A percentile compares a stretch with the other conserved stretches of the same genome.
phyloP scores from a whole-genome alignment of 2,797 vertebrate species.

The Sebastes matsubarae region DNA sequence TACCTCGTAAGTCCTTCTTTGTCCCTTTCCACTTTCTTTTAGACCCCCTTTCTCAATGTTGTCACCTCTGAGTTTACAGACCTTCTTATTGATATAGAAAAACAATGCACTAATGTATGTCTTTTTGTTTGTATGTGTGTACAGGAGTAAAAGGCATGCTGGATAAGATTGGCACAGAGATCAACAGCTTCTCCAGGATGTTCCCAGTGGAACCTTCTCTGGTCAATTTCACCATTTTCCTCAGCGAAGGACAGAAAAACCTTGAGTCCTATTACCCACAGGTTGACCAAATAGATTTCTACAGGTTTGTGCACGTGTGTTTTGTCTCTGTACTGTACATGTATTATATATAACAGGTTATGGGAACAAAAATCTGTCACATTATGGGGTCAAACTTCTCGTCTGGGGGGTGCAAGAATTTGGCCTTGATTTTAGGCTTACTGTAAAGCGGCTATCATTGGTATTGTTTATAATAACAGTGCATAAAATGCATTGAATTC shows the following conservation, averaged over 20 bases:
- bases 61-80: not conserved
- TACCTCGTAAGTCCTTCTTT: constrained; percentile 79
- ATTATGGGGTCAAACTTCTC: not conserved
- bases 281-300: constrained; percentile 91
- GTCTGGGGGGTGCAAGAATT: too few species aligned
- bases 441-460: not conserved
- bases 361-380: not conserved
- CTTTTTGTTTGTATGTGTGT: constrained; percentile 31
- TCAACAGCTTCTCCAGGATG: constrained; percentile 80
- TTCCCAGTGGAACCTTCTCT: constrained; percentile 86
- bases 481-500: not conserved
- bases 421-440: not conserved
- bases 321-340: not conserved
- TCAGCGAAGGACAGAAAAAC: constrained; percentile 82
- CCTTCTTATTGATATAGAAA: not conserved
- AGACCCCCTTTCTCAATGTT: not conserved
- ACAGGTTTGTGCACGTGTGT: constrained; percentile 83
- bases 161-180: constrained; percentile 86
- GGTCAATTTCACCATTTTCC: constrained; percentile 81
- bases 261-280: constrained; percentile 84
- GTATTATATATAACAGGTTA: not conserved
- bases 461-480: not conserved
- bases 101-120: not conserved
- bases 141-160: constrained; percentile 88
- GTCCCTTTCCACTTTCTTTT: not conserved